Conservation (phyloP, 1,140 invertebrate genomes). For the Sminthurides bifidus region DNA sequence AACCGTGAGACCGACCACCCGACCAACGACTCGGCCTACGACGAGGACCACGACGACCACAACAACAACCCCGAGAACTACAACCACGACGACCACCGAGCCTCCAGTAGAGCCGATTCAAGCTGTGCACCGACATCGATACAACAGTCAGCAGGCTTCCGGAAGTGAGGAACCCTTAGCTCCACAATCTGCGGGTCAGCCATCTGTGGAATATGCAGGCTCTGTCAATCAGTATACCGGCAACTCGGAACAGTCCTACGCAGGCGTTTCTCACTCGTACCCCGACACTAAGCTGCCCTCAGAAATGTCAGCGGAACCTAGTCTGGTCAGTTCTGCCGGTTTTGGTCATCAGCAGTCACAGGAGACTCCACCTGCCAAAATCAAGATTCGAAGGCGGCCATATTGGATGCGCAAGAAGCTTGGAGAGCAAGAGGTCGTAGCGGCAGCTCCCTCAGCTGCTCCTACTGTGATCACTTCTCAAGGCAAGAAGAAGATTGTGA, state of each 20-base stretch:
- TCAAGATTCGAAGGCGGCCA: constrained; percentile 14
- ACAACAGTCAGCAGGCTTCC: not conserved
- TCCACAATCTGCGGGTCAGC: not conserved
- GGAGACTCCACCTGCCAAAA: not conserved
- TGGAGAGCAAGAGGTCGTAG: not conserved
- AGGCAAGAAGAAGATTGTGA: constrained; percentile 14
- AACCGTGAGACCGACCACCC: constrained; percentile 5
- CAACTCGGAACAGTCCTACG: constrained; percentile 1
- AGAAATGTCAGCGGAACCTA: no score
- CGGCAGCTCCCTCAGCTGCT: not conserved
- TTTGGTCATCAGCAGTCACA: no score
- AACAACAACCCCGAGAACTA: constrained; percentile 9
- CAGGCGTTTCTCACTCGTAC: constrained; percentile 16
- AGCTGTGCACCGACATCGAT: not conserved
- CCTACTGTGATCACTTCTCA: not conserved
- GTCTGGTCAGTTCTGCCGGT: no score
- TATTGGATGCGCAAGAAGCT: constrained; percentile 16
- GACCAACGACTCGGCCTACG: constrained; percentile 1
- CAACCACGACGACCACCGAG: constrained; percentile 12
- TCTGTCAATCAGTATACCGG: no score
- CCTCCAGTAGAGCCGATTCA: not conserved
- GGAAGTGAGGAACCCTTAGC: not conserved
- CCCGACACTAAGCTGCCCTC: no score
- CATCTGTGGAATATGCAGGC: no score
- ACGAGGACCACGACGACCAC: constrained; percentile 2